Conservation (phyloP, 1,140 invertebrate species). For the Caenorhabditis inopinata region DNA sequence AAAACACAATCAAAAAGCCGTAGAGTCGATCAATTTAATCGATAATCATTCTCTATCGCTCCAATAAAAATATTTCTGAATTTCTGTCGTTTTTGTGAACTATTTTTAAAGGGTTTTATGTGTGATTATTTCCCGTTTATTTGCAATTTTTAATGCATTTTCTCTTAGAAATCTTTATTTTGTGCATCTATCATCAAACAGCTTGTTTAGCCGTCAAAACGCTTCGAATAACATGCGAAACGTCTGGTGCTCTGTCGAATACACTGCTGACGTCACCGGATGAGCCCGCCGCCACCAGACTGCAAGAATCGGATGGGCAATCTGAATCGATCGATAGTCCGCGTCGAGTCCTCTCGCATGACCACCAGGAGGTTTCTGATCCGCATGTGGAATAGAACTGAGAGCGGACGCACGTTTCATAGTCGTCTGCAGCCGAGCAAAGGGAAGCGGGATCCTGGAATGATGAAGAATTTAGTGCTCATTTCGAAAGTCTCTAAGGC, state of each 20-base stretch:
- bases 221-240: not conserved
- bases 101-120: too few species aligned
- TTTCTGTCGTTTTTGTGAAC: too few species aligned
- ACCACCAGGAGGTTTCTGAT: conserved; percentile 33
- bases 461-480: not conserved
- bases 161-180: too few species aligned
- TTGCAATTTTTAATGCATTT: too few species aligned
- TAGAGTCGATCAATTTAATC: too few species aligned
- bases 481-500: not conserved
- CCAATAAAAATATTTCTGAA: too few species aligned
- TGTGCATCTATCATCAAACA: too few species aligned
- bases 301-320: conserved; percentile 9
- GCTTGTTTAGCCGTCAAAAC: too few species aligned
- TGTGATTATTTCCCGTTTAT: too few species aligned
- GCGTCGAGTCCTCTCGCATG: not conserved
- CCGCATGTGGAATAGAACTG: not conserved
- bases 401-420: not conserved
- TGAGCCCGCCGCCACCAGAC: not conserved
- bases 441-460: not conserved
- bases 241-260: not conserved
- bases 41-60: too few species aligned
- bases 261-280: not conserved
- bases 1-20: too few species aligned
- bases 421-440: not conserved
- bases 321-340: conserved; percentile 17